These are phyloP conservation scores for Pristiophorus japonicus DNA, from an alignment of 2,113 vertebrate species.

Conservation along the genomic window DNA sequence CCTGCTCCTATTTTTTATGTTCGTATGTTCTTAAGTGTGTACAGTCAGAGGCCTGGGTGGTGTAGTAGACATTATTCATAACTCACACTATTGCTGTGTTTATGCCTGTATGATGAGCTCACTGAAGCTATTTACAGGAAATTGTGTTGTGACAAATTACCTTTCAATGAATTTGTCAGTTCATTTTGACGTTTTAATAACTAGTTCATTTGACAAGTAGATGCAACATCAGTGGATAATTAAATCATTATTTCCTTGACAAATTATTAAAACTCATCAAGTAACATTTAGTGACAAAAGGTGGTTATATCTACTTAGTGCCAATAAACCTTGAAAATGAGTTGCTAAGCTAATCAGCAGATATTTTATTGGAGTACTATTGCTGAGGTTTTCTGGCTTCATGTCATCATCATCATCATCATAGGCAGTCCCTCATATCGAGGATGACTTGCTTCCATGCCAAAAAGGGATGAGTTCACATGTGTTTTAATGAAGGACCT, in stretches of 20 bases:
- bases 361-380: not conserved
- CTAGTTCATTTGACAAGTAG: not conserved
- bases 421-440: too few relatives aligned
- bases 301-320: not conserved
- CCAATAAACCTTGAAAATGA: not conserved
- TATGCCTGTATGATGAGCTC: not conserved
- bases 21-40: too few relatives aligned
- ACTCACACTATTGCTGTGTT: not conserved
- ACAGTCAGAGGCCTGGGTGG: not conserved
- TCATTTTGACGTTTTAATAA: not conserved
- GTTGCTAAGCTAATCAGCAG: not conserved
- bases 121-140: not conserved
- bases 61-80: not conserved
- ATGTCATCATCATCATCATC: too few relatives aligned
- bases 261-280: not conserved
- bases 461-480: too few relatives aligned
- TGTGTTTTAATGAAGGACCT: too few relatives aligned
- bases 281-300: not conserved
- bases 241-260: slow-evolving; percentile 3
- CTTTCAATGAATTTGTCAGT: not conserved
- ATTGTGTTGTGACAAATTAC: not conserved
- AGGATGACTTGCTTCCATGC: too few relatives aligned
- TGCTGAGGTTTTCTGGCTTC: not conserved
- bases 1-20: too few relatives aligned
- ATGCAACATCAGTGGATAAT: not conserved